A percentile compares a stretch with the other conserved stretches of the same genome.
These are phyloP conservation scores for Genyomyrus donnyi DNA, from an alignment of 2,113 vertebrate genomes.

Conservation along the genomic window DNA sequence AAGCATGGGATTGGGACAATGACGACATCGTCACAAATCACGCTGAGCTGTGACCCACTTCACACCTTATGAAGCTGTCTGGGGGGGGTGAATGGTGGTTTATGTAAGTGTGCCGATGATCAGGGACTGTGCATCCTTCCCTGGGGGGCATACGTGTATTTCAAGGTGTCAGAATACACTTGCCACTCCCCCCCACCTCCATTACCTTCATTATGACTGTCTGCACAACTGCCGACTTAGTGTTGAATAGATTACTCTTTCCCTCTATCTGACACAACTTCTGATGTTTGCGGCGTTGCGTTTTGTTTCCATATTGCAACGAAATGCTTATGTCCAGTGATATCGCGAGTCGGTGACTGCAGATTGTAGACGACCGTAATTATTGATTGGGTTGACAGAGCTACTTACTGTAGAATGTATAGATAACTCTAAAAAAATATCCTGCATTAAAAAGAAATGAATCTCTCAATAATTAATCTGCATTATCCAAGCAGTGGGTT, in stretches of 20 bases:
- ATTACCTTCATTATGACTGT: neutral
- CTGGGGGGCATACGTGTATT: neutral
- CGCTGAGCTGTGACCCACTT: conserved; percentile 31
- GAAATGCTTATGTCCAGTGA: neutral
- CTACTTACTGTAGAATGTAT: neutral
- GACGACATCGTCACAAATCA: conserved; percentile 27
- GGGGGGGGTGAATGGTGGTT: neutral
- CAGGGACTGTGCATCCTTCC: neutral
- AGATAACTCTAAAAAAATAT: neutral
- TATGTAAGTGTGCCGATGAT: conserved; percentile 9
- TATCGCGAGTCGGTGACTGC: neutral
- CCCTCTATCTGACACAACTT: neutral
- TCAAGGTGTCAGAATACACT: neutral
- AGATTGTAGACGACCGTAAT: neutral
- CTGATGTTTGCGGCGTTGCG: neutral
- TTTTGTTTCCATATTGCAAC: neutral
- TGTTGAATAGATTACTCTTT: neutral
- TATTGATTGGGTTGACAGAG: neutral
- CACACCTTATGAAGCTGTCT: conserved; percentile 24
- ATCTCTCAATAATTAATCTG: neutral
- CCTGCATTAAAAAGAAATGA: neutral
- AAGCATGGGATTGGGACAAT: conserved; percentile 1
- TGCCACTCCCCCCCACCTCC: neutral
- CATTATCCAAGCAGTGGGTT: neutral
- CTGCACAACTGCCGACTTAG: neutral